Base-by-base conservation (phyloP, 2,113 vertebrate species). In the Morone saxatilis region DNA sequence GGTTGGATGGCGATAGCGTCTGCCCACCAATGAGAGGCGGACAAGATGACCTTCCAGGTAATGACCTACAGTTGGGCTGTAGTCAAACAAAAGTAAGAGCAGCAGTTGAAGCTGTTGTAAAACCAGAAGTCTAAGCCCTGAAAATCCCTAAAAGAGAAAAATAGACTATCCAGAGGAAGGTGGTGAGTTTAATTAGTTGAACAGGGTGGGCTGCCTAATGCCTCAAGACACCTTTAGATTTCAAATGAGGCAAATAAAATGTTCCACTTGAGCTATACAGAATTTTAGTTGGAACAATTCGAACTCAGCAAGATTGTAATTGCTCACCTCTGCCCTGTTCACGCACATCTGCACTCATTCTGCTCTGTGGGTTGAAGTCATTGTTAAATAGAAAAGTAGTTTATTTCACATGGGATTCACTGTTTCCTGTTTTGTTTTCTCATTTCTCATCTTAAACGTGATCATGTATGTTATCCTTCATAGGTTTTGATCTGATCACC, bases 31-130 rank as follows among this genome's bases (percentile, higher is more conserved):
- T 96, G 76, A 94, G 93, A 84, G 94, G 91, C 7, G 95, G 94
- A 91, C 95, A 96, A 84, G 96, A 96, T 81, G 96, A 96, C 86
- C 95, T 96, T 87, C 95, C 95, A 95, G 96, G 96, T 96, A 92
- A 88, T 80, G 19, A 40, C 43, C n/a, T 41, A 0, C 3, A 4
- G 11, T 22, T 1, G 5, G 36, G 12, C 43, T 73, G 17, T 14
- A 2, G 22, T 75, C 22, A 16, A 50, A 82, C 1, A n/a, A 38
- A 47, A 81, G 38, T 11, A 17, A 16, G 76, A 61, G n/a, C 60
- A 59, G 41, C 0, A 54, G 65, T 16, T 54, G 12, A 59, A 57
- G 25, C 1, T 17, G 48, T 14, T 4, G 53, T 48, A 47, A 87
- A 88, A 80, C 65, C 75, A 56, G 65, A 57, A 79, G 17, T 16